Evolutionary conservation across 2,113 vertebrate genomes (phyloP).

Genomic region (Neodon shergylaensis): DNA sequence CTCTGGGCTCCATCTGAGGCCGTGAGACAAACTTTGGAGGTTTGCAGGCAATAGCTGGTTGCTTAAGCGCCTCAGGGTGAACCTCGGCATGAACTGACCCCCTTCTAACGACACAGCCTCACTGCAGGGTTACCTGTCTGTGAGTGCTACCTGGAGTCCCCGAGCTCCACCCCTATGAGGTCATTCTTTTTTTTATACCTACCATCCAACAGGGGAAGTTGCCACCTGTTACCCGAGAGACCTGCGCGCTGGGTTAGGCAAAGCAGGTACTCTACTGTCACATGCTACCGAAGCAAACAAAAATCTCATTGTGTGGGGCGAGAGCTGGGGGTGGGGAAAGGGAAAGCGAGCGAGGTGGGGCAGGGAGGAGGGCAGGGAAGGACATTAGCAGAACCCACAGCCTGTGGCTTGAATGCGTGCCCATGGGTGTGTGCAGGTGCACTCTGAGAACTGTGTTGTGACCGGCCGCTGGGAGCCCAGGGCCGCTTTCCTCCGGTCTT

Average conservation of each 20-base stretch:
- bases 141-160: conserved; percentile 85
- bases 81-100: conserved; percentile 1
- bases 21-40: neutral
- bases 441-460: neutral
- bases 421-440: neutral
- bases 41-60: rapidly evolving
- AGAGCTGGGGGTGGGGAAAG: neutral
- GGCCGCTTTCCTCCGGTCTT: neutral
- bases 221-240: conserved; percentile 88
- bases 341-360: neutral
- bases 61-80: neutral
- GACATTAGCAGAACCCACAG: neutral
- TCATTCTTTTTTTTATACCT: conserved; percentile 78
- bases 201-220: conserved; percentile 77
- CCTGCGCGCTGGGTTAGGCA: conserved; percentile 75
- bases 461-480: neutral
- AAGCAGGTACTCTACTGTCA: conserved; percentile 68
- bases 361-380: neutral
- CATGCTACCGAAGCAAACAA: conserved; percentile 71
- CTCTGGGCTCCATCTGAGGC: conserved; percentile 86
- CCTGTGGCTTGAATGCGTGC: neutral
- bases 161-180: conserved; percentile 88
- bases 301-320: conserved; percentile 64
- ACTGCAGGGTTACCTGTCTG: conserved; percentile 83
- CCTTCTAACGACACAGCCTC: conserved; percentile 68